These are phyloP conservation scores for Lophius americanus DNA, from an alignment of 2,797 vertebrate species.

Conservation along the genomic window DNA sequence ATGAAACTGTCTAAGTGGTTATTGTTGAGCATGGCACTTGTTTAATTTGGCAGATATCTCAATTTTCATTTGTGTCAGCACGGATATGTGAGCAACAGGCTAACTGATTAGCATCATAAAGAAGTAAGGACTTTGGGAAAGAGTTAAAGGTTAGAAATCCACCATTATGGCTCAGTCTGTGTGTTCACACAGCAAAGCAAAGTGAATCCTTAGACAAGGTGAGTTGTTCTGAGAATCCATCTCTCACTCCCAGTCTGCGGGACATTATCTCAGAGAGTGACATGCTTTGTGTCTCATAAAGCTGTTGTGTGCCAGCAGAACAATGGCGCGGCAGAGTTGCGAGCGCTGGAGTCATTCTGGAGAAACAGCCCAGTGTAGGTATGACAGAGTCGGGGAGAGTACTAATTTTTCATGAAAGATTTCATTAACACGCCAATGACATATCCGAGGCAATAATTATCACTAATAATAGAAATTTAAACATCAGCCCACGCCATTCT, in stretches of 20 bases:
- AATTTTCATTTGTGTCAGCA: constrained; percentile 43
- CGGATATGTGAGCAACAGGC: constrained; percentile 46
- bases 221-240: constrained; percentile 38
- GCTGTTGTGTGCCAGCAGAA: constrained; percentile 63
- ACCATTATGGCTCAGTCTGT: constrained; percentile 28
- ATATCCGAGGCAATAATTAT: constrained; percentile 73
- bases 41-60: constrained; percentile 51
- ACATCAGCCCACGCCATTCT: constrained; percentile 64
- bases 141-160: constrained; percentile 37
- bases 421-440: constrained; percentile 74
- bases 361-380: constrained; percentile 63
- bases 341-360: constrained; percentile 55
- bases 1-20: constrained; percentile 50
- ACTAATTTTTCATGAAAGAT: constrained; percentile 74
- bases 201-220: constrained; percentile 55
- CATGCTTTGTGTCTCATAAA: constrained; percentile 74
- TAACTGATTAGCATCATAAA: constrained; percentile 49
- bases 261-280: constrained; percentile 68
- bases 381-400: constrained; percentile 46
- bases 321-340: constrained; percentile 67
- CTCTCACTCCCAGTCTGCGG: constrained; percentile 38
- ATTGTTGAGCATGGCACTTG: constrained; percentile 49
- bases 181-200: constrained; percentile 29
- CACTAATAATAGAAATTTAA: constrained; percentile 74
- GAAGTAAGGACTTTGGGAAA: constrained; percentile 2